Evolutionary conservation across 1,140 invertebrate genomes (phyloP).

Genomic region (honey bee (Apis mellifera)): Amel_HAv3.1 CM009931.2:16553001-16553500

Average conservation of each 20-base stretch:
- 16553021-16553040: slow-evolving; percentile 11
- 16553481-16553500: too few relatives aligned
- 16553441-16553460: too few relatives aligned
- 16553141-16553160: slow-evolving; percentile 37
- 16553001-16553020: slow-evolving; percentile 44
- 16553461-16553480: too few relatives aligned
- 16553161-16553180: background rate
- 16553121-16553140: slow-evolving; percentile 23
- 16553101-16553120: slow-evolving; percentile 46
- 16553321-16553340: too few relatives aligned
- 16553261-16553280: background rate
- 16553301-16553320: too few relatives aligned
- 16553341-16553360: too few relatives aligned
- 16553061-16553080: slow-evolving; percentile 13
- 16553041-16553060: slow-evolving; percentile 31
- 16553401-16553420: too few relatives aligned
- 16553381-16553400: too few relatives aligned
- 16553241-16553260: background rate
- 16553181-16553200: background rate
- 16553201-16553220: background rate
- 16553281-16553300: too few relatives aligned
- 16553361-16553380: too few relatives aligned
- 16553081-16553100: slow-evolving; percentile 41
- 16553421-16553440: too few relatives aligned
- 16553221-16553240: background rate